Percentiles rank a stretch among this genome's conserved stretches.
Evolutionary conservation across 1,140 invertebrate genomes (phyloP).

Genomic region (Ostrea edulis): DNA sequence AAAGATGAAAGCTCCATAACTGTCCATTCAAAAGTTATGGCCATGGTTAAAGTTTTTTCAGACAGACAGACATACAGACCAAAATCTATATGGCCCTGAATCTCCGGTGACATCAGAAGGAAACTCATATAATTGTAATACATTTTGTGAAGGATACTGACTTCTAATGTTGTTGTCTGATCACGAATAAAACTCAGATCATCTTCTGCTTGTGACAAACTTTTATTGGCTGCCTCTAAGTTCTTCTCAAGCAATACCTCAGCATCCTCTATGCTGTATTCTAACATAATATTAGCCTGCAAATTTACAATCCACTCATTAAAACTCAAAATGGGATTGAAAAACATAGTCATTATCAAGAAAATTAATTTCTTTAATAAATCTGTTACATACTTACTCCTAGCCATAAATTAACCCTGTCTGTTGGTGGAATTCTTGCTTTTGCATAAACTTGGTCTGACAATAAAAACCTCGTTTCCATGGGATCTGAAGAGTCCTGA

Average conservation of each 20-base stretch:
- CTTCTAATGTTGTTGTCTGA: conserved; percentile 98
- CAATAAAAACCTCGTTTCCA: conserved; percentile 94
- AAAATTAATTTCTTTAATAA: not conserved
- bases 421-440: conserved; percentile 91
- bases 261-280: conserved; percentile 96
- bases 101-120: no score
- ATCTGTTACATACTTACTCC: conserved; percentile 83
- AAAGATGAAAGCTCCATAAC: no score
- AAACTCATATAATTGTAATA: no score
- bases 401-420: conserved; percentile 98
- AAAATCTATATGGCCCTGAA: no score
- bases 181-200: conserved; percentile 96
- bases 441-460: conserved; percentile 98
- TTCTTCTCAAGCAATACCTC: conserved; percentile 92
- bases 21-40: no score
- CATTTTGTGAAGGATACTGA: conserved; percentile 84
- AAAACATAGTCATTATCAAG: not conserved
- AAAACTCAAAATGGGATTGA: not conserved
- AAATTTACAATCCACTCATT: conserved; percentile 48
- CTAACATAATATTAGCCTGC: conserved; percentile 98
- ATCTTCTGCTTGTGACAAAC: conserved; percentile 91
- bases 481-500: conserved; percentile 80
- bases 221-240: conserved; percentile 91
- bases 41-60: no score
- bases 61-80: no score